Evolutionary conservation across 2,113 vertebrate species (phyloP), one percentile per base, ranked within the genome.

Genomic region (Stigmatopora argus): DNA sequence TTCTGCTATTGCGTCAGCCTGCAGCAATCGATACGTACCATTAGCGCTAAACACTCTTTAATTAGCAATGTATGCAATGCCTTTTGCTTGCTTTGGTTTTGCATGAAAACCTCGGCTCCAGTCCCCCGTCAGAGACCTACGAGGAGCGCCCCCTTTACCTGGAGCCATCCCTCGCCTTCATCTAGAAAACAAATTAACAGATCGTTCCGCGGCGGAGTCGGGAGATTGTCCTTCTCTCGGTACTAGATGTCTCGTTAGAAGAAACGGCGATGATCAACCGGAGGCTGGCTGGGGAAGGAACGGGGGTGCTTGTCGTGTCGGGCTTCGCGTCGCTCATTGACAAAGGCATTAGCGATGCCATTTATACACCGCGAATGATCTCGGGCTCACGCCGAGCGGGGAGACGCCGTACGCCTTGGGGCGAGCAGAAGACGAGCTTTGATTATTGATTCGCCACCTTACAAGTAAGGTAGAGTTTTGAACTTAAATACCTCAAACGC

Each of bases 371-470:
- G 68, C 73, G 82, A 85, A 82, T 76, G 83, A 87, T 84, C 69
- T 70, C 78, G 72, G 8, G 71, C 71, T 65, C 79, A 70, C 80
- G 65, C 67, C 35, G 64, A 76, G 74, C 67, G 58, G 64, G 69
- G 67, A 84, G 82, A 77, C 83, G 79, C 66, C 66, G 64, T 53
- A 81, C 58, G 84, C 87, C 85, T 85, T 81, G 69, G 81, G 87
- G 81, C 81, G 77, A 77, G 61, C 68, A 87, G 83, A 75, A 58
- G 52, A 59, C 62, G 61, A 78, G 83, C 86, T 89, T 88, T 88
- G 85, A 89, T 87, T 88, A 89, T 88, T 80, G 82, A 88, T 88
- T 86, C 81, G 72, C 70, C 81, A 85, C 82, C 80, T 80, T 75
- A 83, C 79, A 83, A 82, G 79, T 68, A 74, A 86, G 80, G 85